phyloP scores from a whole-genome alignment of 1,140 invertebrate genomes.

The Bombus superbus region DNA sequence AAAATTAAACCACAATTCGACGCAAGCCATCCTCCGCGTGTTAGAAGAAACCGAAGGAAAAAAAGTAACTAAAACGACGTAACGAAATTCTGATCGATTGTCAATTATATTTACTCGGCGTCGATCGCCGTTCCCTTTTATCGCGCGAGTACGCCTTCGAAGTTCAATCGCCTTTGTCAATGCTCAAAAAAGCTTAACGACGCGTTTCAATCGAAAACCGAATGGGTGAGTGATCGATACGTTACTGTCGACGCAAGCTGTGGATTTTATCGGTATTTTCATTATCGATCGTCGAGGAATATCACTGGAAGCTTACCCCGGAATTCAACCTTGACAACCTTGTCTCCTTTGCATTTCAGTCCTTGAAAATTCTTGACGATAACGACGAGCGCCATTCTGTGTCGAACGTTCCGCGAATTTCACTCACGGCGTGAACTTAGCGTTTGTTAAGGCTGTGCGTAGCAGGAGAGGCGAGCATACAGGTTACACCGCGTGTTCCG shows the following conservation, averaged over 20 bases:
- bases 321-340: conserved; percentile 86
- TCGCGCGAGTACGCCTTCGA: neutral
- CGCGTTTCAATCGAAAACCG: neutral
- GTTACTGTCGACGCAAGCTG: neutral
- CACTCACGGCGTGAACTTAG: neutral
- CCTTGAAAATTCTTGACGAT: conserved; percentile 86
- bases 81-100: neutral
- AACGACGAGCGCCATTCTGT: conserved; percentile 85
- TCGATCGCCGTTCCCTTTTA: neutral
- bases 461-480: no score
- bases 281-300: conserved; percentile 34
- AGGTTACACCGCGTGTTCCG: neutral
- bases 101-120: neutral
- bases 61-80: neutral
- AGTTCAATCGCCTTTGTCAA: conserved; percentile 1
- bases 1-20: neutral
- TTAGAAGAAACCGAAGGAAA: neutral
- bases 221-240: neutral
- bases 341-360: conserved; percentile 86
- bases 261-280: neutral
- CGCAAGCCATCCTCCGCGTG: neutral
- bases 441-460: neutral
- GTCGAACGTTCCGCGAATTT: neutral
- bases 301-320: conserved; percentile 82
- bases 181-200: neutral